Conservation (phyloP, 2,888 invertebrate genomes). For the Agonopterix heracliana region DNA sequence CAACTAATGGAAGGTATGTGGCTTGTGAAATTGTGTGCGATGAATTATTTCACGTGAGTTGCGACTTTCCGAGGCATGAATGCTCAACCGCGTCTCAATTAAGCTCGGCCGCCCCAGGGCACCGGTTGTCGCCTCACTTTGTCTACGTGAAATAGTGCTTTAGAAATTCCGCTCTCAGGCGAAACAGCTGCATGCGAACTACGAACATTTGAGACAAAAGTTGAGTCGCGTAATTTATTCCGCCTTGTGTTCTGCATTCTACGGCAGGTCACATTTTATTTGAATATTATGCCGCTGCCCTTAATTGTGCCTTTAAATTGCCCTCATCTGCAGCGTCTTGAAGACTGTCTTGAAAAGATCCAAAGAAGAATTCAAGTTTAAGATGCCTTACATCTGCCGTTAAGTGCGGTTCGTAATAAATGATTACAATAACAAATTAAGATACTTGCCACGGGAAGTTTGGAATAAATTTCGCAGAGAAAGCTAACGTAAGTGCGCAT, state of each 20-base stretch:
- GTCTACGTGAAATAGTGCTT: conserved; percentile 42
- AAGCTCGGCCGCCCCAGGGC: conserved; percentile 36
- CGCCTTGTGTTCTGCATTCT: conserved; percentile 41
- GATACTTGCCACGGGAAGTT: neutral
- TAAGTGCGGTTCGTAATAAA: neutral
- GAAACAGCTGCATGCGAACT: conserved; percentile 39
- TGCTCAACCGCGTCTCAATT: conserved; percentile 47
- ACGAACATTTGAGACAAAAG: conserved; percentile 46
- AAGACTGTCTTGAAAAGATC: neutral
- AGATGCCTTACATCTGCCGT: neutral
- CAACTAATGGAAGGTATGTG: conserved; percentile 35
- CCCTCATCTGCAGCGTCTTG: neutral
- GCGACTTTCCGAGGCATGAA: conserved; percentile 26
- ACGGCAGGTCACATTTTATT: conserved; percentile 20
- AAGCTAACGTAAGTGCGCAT: conserved; percentile 24
- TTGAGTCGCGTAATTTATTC: conserved; percentile 43
- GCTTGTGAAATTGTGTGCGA: conserved; percentile 26
- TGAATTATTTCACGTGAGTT: conserved; percentile 33
- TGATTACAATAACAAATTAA: conserved; percentile 9
- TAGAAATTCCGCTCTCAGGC: conserved; percentile 34
- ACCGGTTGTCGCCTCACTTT: conserved; percentile 40
- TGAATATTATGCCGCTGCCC: no score
- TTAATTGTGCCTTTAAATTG: conserved; percentile 4
- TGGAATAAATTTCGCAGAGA: conserved; percentile 28
- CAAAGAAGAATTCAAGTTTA: neutral